phyloP scores from a whole-genome alignment of 2,113 vertebrate genomes.

The Mungos mungo region DNA sequence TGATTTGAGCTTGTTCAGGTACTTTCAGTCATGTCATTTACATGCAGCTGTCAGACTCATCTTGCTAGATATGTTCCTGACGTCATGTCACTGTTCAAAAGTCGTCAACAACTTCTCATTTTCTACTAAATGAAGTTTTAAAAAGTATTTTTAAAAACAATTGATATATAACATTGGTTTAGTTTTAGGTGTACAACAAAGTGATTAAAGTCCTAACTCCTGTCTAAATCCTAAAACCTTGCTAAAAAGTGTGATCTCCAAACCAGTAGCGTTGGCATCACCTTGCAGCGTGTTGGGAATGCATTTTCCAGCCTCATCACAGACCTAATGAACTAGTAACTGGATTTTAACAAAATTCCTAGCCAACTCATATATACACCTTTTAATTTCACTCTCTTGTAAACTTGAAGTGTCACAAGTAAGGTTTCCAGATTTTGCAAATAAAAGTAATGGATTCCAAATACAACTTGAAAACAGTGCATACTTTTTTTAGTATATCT shows the following conservation, averaged over 20 bases:
- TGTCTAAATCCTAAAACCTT: neutral
- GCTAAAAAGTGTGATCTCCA: neutral
- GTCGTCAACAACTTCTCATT: neutral
- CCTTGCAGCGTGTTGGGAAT: neutral
- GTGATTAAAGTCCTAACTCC: conserved; percentile 10
- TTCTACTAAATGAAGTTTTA: neutral
- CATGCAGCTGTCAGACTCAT: neutral
- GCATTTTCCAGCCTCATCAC: neutral
- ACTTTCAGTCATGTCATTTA: neutral
- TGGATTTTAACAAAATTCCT: neutral
- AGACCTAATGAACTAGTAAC: neutral
- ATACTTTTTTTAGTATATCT: neutral
- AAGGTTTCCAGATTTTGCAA: conserved; percentile 9
- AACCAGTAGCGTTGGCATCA: neutral
- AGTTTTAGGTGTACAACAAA: conserved; percentile 8
- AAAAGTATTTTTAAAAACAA: neutral
- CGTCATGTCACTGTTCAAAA: neutral
- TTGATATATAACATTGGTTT: neutral
- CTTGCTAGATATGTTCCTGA: neutral
- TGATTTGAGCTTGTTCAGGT: conserved; percentile 12
- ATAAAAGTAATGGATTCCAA: neutral
- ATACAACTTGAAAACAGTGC: conserved; percentile 30
- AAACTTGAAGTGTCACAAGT: neutral
- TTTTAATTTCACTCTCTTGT: neutral
- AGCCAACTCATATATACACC: neutral